phyloP scores from a whole-genome alignment of 2,888 invertebrate genomes.

The Drosophila leonis region DNA sequence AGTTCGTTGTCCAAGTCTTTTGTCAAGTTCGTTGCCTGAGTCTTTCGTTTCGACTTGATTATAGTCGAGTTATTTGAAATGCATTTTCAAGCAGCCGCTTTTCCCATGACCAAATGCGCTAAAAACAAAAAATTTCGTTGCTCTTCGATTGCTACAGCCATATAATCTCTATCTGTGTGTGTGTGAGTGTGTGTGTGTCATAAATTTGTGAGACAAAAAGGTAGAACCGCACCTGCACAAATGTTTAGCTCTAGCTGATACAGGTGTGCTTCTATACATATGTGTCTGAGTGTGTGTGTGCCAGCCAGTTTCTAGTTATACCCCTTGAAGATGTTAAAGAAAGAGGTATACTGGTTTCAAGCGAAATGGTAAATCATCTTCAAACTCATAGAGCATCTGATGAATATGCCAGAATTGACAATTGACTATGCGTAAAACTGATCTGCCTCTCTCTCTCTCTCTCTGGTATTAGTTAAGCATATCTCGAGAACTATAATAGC shows the following conservation, averaged over 20 bases:
- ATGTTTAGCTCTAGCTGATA: conserved; percentile 49
- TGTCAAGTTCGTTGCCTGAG: conserved; percentile 43
- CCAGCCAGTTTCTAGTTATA: conserved; percentile 43
- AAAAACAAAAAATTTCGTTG: conserved; percentile 38
- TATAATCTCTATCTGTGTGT: conserved; percentile 8
- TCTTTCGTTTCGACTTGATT: conserved; percentile 30
- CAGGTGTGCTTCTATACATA: conserved; percentile 28
- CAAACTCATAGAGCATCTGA: background rate
- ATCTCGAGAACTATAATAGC: background rate
- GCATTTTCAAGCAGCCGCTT: conserved; percentile 31
- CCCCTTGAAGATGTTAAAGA: background rate
- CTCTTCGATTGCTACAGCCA: conserved; percentile 53
- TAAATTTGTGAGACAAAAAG: conserved; percentile 45
- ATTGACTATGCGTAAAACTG: background rate
- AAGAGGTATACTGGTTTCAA: conserved; percentile 4
- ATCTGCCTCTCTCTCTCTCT: no score
- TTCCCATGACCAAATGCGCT: conserved; percentile 59
- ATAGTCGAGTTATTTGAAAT: conserved; percentile 22
- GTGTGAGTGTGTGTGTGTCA: conserved; percentile 35
- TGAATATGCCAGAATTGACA: no score
- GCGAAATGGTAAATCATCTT: background rate
- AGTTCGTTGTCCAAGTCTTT: conserved; percentile 53
- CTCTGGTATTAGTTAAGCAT: background rate
- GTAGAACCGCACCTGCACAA: conserved; percentile 53
- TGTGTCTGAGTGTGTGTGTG: conserved; percentile 18